Base-by-base conservation (phyloP, 2,888 invertebrate species). In the Erpobdella octoculata region DNA sequence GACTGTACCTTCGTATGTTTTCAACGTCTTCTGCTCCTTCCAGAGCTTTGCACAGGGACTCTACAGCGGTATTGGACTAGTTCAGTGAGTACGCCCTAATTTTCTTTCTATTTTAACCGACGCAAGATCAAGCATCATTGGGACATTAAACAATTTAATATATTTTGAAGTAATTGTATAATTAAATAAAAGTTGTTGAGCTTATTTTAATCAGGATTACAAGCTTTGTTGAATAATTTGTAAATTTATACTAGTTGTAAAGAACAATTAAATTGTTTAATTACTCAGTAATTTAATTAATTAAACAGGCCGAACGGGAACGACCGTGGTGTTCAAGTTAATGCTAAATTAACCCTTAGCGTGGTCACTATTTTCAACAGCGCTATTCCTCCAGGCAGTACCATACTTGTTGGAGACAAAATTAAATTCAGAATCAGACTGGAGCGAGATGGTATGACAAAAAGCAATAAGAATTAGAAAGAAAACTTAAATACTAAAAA, bases 11-110 rank as follows among this genome's bases (percentile, higher is more conserved):
- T 8, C 64, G 12, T 41, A 72, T n/a, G 37, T 59, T 48, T 74
- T 74, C 72, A 74, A 74, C 41, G 70, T 70, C n/a, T 74, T 37
- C 64, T 74, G 74, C 28, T 71, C 72, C 25, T 74, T 72, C 36
- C 46, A 65, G 18, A 69, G 65, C 5, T 70, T 41, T 38, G 48
- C 70, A 5, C 68, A 70, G 4, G 38, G 48, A 21, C 62, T 64
- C 28, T 74, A 72, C 70, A 41, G 31, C 61, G 74, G 74, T 18
- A 31, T 74, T 35, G 74, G 74, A 35, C 64, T 74, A 18, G 72
- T 73, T 8, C 61, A 64, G 74, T 74, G 37, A 38, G 69, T 61
- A 21, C 15, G n/a, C 12, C 5, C 2, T 5, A 33, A 6, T 3
- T 28, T 6, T 61, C 21, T 21, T 15, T 59, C n/a, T 59, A 15